phyloP scores from a whole-genome alignment of 2,113 vertebrate species.

The Turnix velox region DNA sequence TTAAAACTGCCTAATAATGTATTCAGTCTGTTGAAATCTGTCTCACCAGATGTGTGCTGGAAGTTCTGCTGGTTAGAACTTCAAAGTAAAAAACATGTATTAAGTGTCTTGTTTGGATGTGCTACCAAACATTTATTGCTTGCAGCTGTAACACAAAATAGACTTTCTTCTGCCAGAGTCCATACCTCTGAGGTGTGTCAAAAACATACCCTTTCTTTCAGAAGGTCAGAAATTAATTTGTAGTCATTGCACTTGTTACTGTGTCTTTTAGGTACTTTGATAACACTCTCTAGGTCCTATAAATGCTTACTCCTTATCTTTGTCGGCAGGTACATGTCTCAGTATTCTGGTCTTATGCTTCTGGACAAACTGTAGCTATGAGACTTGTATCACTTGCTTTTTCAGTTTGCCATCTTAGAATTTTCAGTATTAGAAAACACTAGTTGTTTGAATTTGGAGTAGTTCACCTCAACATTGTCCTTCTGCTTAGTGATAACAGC shows the following conservation, averaged over 20 bases:
- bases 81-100: neutral
- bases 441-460: neutral
- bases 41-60: neutral
- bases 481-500: fast-evolving
- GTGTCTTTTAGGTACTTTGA: neutral
- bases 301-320: neutral
- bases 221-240: neutral
- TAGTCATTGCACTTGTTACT: neutral
- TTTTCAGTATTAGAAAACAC: neutral
- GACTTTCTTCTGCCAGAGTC: neutral
- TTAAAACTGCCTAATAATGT: neutral
- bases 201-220: neutral
- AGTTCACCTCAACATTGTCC: neutral
- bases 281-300: neutral
- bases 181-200: neutral
- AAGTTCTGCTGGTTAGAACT: neutral
- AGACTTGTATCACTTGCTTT: neutral
- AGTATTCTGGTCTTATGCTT: neutral
- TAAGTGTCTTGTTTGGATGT: neutral
- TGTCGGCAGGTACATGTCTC: neutral
- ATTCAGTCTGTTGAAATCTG: neutral
- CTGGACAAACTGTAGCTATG: neutral
- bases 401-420: neutral
- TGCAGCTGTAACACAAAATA: neutral
- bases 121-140: neutral